Base-by-base conservation (phyloP, 2,888 invertebrate species). In the Papilio demoleus region DNA sequence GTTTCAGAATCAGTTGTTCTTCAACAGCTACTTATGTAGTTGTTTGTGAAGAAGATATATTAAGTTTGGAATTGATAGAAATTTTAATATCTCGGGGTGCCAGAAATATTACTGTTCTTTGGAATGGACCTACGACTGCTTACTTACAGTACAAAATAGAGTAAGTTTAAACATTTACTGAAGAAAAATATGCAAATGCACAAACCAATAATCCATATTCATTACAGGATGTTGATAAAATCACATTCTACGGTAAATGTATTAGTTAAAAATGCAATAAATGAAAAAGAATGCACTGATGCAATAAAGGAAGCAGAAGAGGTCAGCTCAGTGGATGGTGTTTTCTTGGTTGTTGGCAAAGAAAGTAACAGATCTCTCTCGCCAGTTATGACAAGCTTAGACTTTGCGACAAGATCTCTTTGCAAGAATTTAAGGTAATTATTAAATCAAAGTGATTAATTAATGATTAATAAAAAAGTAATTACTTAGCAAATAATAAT, bases 21-120 rank as follows among this genome's bases (percentile, higher is more conserved):
- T 24, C 50, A n/a, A 36, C 50, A 53, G 36, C 38, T 8, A 40
- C 22, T 4, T 65, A 40, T 36, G 8, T 65, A 34, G 59, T 65
- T 12, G 42, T 59, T 22, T 65, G 45, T 14, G 17, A 4, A 24
- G 65, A 65, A 24, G 8, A 45, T 0, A 14, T 59, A 0, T 0
- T 65, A 2, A 65, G 65, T 31, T 22, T 65, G 19, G 36, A 59
- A 45, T 31, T 65, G n/a, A 59, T 59, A n/a, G 45, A 59, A 12
- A 34, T 31, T 36, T 65, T 65, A 22, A 45, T 65, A 9, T 31
- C 9, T 34, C 65, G 58, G n/a, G 58, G 65, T 4, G 65, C 65
- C 17, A 58, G 42, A 65, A 56, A 65, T 22, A 2, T 64, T 53
- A 40, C 12, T 6, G 47, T 64, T 53, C 4, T 64, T 9, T 64